Evolutionary conservation across 2,113 vertebrate species (phyloP), one percentile per base, ranked within the genome.

Genomic region (Neolamprologus sp.): DNA sequence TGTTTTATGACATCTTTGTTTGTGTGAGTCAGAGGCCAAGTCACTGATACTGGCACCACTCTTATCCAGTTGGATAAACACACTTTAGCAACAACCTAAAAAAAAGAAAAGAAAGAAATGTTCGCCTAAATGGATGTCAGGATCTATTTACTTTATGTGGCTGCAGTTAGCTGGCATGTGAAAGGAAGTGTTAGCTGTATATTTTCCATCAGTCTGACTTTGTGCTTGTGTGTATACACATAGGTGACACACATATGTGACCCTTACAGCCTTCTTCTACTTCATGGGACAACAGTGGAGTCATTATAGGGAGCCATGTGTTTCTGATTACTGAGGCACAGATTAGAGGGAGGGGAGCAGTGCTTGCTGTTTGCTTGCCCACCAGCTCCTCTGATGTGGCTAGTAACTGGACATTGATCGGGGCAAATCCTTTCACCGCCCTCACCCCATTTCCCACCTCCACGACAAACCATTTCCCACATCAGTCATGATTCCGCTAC

Each of bases 241-340:
- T 30, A 12, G 40, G 42, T 17, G 17, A 54, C 51, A 63, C 40
- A 63, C 49, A 81, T 82, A 75, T 35, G 55, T 88, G 75, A 89
- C 87, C 89, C 86, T 92, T 55, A 45, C 91, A 85, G 85, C 85
- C 89, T 90, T 75, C 83, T 57, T 92, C 85, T 55, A 55, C 88
- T 86, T 89, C 81, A 81, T 89, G 75, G 82, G 81, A 91, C 91
- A 93, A 96, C 89, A 95, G 89, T 93, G 91, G 84, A 94, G 92
- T 93, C 94, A 94, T 95, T 95, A 95, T 94, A 78, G 87, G 75
- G 87, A 88, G 83, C 91, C 94, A 95, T 96, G 94, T 96, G 94
- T 94, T 96, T 95, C 88, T 94, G 91, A 96, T 96, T 96, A 96
- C 83, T 86, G 87, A 68, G 84, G 86, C 91, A 54, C 86, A 92